These are phyloP conservation scores for Urocitellus parryii DNA, from an alignment of 2,113 vertebrate species.

Conservation along the genomic window DNA sequence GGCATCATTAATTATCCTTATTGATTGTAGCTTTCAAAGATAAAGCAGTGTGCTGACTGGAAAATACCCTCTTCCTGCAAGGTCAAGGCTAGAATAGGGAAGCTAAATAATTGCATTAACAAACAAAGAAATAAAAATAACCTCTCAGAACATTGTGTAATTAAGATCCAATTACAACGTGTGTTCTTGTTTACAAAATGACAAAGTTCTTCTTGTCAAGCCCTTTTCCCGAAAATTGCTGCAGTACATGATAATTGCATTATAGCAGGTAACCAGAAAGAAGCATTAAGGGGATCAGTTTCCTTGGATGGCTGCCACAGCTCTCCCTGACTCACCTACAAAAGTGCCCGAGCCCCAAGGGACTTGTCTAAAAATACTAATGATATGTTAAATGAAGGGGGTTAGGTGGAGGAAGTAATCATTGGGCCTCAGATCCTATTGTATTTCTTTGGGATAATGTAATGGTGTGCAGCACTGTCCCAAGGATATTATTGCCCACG, in stretches of 20 bases:
- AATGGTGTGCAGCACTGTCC: slow-evolving; percentile 85
- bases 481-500: slow-evolving; percentile 77
- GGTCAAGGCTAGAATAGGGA: slow-evolving; percentile 97
- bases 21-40: slow-evolving; percentile 99
- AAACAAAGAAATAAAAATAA: slow-evolving; percentile 94
- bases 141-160: slow-evolving; percentile 88
- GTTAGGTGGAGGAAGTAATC: slow-evolving; percentile 81
- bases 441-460: slow-evolving; percentile 85
- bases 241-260: slow-evolving; percentile 84
- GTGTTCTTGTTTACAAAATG: slow-evolving; percentile 85
- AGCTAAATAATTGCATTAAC: slow-evolving; percentile 94
- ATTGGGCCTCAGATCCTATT: slow-evolving; percentile 82
- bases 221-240: slow-evolving; percentile 85
- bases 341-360: slow-evolving; percentile 64
- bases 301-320: slow-evolving; percentile 72
- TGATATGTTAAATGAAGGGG: slow-evolving; percentile 83
- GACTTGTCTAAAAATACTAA: slow-evolving; percentile 82
- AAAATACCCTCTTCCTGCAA: slow-evolving; percentile 98
- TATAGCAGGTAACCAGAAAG: slow-evolving; percentile 82
- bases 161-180: slow-evolving; percentile 90
- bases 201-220: slow-evolving; percentile 84
- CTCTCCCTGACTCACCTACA: slow-evolving; percentile 80
- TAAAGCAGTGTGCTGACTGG: slow-evolving; percentile 99
- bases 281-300: slow-evolving; percentile 70
- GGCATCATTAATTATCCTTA: slow-evolving; percentile 99